Evolutionary conservation across 2,888 invertebrate genomes (phyloP).

Genomic region (Molorchus minor): DNA sequence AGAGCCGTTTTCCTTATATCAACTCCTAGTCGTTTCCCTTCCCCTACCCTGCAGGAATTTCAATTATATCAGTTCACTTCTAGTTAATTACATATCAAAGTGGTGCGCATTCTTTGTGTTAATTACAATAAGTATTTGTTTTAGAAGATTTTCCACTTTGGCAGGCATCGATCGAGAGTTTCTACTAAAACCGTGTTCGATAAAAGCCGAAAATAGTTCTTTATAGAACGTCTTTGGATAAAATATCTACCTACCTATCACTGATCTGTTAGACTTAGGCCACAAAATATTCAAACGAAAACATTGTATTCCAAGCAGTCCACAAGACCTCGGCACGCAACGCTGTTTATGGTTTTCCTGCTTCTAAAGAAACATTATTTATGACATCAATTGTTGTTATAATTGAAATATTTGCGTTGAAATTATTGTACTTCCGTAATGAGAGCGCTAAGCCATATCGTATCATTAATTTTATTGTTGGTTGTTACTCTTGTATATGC

Average conservation of each 20-base stretch:
- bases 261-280: no score
- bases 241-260: background rate
- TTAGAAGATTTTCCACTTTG: slow-evolving; percentile 36
- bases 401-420: background rate
- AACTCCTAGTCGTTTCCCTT: slow-evolving; percentile 19
- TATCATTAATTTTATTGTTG: no score
- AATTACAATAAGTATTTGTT: slow-evolving; percentile 39
- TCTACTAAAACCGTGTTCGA: no score
- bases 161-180: no score
- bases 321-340: background rate
- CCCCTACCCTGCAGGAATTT: slow-evolving; percentile 52
- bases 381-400: background rate
- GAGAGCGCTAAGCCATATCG: background rate
- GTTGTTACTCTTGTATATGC: no score
- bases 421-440: slow-evolving; percentile 4
- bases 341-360: slow-evolving; percentile 4
- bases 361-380: slow-evolving; percentile 3
- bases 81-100: slow-evolving; percentile 59
- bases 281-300: background rate
- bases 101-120: slow-evolving; percentile 57
- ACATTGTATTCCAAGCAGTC: background rate
- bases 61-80: slow-evolving; percentile 56
- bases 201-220: background rate
- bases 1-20: slow-evolving; percentile 30
- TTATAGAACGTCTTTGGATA: background rate